Evolutionary conservation across 2,888 invertebrate species (phyloP), one percentile per base, ranked within the genome.

Genomic region (Pharmacophagus antenor): DNA sequence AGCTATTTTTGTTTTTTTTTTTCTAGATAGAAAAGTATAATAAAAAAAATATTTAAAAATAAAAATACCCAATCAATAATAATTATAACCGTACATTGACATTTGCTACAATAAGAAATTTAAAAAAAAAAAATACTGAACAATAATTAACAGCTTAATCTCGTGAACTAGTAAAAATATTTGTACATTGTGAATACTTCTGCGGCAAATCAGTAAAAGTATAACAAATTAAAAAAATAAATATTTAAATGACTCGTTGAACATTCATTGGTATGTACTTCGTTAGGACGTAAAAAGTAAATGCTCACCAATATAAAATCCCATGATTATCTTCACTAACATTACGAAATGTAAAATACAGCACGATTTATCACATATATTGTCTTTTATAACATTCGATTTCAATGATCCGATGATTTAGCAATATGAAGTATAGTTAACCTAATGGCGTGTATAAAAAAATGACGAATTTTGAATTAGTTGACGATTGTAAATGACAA

Each of bases 241-340:
- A 69, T 69, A 72, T 68, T 68, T 67, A 55, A 64, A 47, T 18
- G 3, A 10, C 6, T 31, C 20, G 42, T 52, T 42, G 48, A 69
- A 71, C 73, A 73, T 71, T 71, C 71, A 74, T 76, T 73, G 71
- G 69, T 73, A 71, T 10, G 8, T 27, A 68, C 70, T 71, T 68
- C 70, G 63, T 61, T 62, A 63, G 63, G 47, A 62, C 61, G 64
- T 55, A 65, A 63, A 65, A 70, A 69, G 62, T 66, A 69, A 70
- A 67, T 66, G 66, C 64, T 59, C 63, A 63, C 61, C 61, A 67
- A 60, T 66, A 67, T 70, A 71, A 73, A 73, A 69, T 69, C 63
- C 70, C 67, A 70, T 63, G 63, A 63, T 60, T 60, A 56, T 64
- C 54, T 48, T 58, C 21, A 56, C 63, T 63, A 67, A 61, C 59